Evolutionary conservation across 2,888 invertebrate species (phyloP).

Genomic region (Acleris cristana): DNA sequence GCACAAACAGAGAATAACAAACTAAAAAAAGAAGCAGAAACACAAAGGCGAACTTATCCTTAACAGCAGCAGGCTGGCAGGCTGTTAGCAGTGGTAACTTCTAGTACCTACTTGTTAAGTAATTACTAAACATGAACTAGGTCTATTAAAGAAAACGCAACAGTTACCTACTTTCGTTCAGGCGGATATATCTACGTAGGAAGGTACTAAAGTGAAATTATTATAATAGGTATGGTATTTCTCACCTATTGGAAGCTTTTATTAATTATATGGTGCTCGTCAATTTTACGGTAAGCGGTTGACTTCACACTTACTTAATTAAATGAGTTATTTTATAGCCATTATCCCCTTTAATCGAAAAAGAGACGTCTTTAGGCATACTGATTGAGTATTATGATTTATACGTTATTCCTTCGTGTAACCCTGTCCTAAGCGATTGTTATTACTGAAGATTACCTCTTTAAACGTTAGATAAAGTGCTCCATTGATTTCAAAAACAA

Average conservation of each 20-base stretch:
- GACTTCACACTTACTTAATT: slow-evolving; percentile 2
- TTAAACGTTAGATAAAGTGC: slow-evolving; percentile 27
- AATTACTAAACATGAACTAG: slow-evolving; percentile 5
- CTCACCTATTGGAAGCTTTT: slow-evolving; percentile 7
- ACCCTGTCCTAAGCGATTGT: slow-evolving; percentile 38
- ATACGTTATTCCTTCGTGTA: slow-evolving; percentile 28
- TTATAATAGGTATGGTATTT: not conserved
- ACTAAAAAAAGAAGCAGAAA: too few relatives aligned
- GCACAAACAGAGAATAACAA: too few relatives aligned
- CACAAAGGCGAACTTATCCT: too few relatives aligned
- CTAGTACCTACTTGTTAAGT: too few relatives aligned
- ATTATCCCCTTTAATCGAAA: slow-evolving; percentile 3
- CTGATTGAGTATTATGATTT: slow-evolving; percentile 23
- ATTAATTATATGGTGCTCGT: too few relatives aligned
- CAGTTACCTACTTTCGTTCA: not conserved
- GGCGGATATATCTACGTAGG: not conserved
- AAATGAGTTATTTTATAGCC: not conserved
- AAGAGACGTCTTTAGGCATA: slow-evolving; percentile 7
- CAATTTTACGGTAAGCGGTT: not conserved
- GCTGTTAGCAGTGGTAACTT: too few relatives aligned
- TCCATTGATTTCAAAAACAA: slow-evolving; percentile 29
- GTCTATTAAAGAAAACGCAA: not conserved
- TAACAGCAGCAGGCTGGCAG: too few relatives aligned
- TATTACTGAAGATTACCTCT: slow-evolving; percentile 34
- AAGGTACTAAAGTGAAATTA: not conserved